Evolutionary conservation across 1,140 invertebrate genomes (phyloP).

Genomic region (Drosophila parvula): DNA sequence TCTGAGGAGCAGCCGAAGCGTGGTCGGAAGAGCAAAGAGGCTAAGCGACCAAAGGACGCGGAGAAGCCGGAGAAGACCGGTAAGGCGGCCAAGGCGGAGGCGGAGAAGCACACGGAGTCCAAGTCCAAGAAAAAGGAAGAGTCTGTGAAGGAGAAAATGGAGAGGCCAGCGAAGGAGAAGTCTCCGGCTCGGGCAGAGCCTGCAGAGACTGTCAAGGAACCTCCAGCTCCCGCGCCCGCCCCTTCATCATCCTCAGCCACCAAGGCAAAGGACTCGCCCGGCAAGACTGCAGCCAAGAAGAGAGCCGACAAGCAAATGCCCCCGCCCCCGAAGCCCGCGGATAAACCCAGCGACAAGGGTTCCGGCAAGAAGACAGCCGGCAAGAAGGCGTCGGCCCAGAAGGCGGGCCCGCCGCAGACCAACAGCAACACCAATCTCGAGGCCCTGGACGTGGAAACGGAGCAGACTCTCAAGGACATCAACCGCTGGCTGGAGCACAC

Average conservation of each 20-base stretch:
- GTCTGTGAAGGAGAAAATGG: neutral
- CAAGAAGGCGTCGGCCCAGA: conserved; percentile 65
- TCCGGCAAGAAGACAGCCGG: conserved; percentile 59
- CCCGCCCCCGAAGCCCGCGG: conserved; percentile 66
- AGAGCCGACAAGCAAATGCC: conserved; percentile 71
- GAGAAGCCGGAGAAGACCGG: conserved; percentile 33
- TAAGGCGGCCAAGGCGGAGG: conserved; percentile 45
- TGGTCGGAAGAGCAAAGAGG: conserved; percentile 60
- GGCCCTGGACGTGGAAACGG: conserved; percentile 90
- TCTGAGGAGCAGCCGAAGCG: conserved; percentile 54
- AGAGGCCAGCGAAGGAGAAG: conserved; percentile 26
- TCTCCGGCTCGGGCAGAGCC: neutral
- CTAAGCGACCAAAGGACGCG: conserved; percentile 50
- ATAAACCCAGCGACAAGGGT: conserved; percentile 55
- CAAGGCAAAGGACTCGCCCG: conserved; percentile 47
- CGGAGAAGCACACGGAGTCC: conserved; percentile 29
- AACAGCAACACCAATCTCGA: conserved; percentile 88
- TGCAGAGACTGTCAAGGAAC: conserved; percentile 15
- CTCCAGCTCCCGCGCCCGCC: neutral
- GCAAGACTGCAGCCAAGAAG: conserved; percentile 53
- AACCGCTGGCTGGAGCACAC: conserved; percentile 94
- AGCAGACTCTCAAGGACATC: conserved; percentile 94
- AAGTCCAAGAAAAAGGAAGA: conserved; percentile 65
- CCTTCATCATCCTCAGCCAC: neutral
- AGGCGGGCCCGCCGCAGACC: conserved; percentile 45